A percentile compares a stretch with the other conserved stretches of the same genome.
These are phyloP conservation scores for Crepidodera aurea DNA, from an alignment of 2,888 invertebrate genomes.

Conservation along the genomic window DNA sequence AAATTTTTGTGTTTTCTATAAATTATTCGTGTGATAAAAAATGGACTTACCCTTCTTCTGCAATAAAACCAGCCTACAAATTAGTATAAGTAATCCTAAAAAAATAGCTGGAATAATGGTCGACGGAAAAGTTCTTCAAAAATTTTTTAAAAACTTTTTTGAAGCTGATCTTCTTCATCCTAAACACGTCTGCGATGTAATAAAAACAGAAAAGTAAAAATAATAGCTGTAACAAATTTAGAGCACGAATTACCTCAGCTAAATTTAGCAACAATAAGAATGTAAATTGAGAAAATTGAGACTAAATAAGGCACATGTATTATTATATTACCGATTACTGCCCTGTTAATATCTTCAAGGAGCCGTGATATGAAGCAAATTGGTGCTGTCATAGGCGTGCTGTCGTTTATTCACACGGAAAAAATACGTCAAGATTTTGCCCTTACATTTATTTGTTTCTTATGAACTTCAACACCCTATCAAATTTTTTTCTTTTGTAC, in stretches of 20 bases:
- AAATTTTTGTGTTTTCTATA: too few species aligned
- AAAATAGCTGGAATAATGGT: constrained; percentile 27
- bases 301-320: constrained; percentile 23
- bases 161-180: constrained; percentile 22
- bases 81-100: constrained; percentile 34
- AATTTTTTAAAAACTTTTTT: constrained; percentile 21
- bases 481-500: too few species aligned
- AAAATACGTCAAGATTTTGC: too few species aligned
- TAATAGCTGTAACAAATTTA: neutral
- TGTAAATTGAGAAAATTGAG: constrained; percentile 34
- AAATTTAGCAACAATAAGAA: constrained; percentile 38
- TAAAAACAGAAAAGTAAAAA: neutral
- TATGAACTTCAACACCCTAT: too few species aligned
- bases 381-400: neutral
- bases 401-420: too few species aligned
- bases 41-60: neutral
- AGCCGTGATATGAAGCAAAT: neutral
- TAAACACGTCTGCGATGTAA: constrained; percentile 1
- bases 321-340: constrained; percentile 14
- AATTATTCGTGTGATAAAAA: too few species aligned
- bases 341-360: constrained; percentile 60
- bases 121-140: constrained; percentile 27
- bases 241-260: too few species aligned
- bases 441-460: too few species aligned
- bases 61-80: neutral